Conservation (phyloP, 2,888 invertebrate species). For the Eupithecia centaureata region DNA sequence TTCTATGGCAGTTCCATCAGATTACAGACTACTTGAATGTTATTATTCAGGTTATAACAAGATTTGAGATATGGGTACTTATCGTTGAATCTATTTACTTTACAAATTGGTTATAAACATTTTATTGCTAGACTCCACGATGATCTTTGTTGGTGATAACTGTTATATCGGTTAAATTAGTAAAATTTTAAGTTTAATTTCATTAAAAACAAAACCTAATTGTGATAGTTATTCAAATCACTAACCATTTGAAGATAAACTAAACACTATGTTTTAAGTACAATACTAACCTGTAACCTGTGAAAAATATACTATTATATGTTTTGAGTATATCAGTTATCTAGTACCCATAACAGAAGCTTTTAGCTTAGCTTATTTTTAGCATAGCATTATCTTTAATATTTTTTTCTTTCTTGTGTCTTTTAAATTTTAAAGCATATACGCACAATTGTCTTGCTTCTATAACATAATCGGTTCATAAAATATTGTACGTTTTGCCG, state of each 20-base stretch:
- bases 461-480: constrained; percentile 60
- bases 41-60: constrained; percentile 16
- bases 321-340: too few species aligned
- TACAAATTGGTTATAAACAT: constrained; percentile 23
- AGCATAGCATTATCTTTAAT: too few species aligned
- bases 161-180: not conserved
- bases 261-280: too few species aligned
- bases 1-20: constrained; percentile 27
- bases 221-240: not conserved
- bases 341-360: too few species aligned
- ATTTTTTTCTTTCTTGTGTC: too few species aligned
- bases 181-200: not conserved
- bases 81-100: constrained; percentile 27
- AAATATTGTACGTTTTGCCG: constrained; percentile 58
- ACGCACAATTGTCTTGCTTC: constrained; percentile 49
- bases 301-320: too few species aligned
- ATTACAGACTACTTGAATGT: constrained; percentile 27
- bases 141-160: not conserved
- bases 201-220: not conserved
- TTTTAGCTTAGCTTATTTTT: too few species aligned
- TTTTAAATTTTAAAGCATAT: constrained; percentile 53
- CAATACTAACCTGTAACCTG: too few species aligned
- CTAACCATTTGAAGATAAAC: too few species aligned
- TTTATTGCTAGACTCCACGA: constrained; percentile 14
- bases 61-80: constrained; percentile 18